A percentile compares a stretch with the other conserved stretches of the same genome.
Conservation (phyloP, 2,113 vertebrate genomes). For the Dasyprocta punctata region DNA sequence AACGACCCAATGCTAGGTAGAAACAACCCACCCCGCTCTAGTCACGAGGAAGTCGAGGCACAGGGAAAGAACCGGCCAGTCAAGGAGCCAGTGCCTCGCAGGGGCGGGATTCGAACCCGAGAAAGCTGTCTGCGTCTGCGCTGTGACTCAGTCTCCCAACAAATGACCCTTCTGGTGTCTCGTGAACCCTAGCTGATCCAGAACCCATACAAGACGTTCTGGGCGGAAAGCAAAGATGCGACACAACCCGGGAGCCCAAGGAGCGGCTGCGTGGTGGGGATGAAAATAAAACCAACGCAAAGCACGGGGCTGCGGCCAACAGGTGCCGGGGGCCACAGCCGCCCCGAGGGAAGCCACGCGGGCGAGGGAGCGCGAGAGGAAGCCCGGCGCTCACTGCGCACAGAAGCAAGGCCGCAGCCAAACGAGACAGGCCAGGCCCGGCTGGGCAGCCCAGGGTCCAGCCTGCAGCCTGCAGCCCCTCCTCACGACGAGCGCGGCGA, state of each 20-base stretch:
- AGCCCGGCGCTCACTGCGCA: neutral
- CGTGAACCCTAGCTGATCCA: neutral
- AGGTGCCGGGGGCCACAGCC: neutral
- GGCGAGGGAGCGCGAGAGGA: neutral
- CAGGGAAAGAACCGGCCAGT: neutral
- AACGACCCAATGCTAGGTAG: neutral
- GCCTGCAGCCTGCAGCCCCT: no score
- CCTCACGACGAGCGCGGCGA: neutral
- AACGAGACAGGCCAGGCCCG: neutral
- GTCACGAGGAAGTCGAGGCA: neutral
- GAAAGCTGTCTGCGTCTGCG: neutral
- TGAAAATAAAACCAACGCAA: constrained; percentile 11
- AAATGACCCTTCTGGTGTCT: neutral
- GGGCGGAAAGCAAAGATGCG: neutral
- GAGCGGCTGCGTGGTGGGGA: neutral
- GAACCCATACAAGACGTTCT: neutral
- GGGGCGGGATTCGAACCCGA: neutral
- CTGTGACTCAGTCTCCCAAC: neutral
- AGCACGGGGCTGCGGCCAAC: neutral
- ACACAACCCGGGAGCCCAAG: neutral
- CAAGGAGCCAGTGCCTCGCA: neutral
- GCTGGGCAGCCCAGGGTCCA: neutral
- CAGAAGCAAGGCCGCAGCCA: neutral
- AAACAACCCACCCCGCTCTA: neutral
- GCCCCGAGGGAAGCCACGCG: neutral